These are phyloP conservation scores for Empidonax traillii DNA, from an alignment of 2,113 vertebrate genomes.

Conservation along the genomic window DNA sequence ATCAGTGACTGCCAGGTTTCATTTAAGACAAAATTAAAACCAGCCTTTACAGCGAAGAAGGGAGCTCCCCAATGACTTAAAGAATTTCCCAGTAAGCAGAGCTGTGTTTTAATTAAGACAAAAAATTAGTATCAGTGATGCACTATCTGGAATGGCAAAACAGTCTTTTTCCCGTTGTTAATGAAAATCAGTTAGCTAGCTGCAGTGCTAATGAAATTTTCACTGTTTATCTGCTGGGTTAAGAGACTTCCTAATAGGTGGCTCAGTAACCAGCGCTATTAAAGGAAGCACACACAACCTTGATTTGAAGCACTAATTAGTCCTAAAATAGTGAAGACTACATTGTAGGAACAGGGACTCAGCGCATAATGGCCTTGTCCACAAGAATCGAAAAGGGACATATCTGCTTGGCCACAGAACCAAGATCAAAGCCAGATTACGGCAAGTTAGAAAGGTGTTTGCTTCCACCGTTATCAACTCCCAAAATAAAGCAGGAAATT, in stretches of 20 bases:
- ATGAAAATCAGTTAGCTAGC: not conserved
- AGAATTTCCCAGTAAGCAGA: not conserved
- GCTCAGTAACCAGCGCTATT: not conserved
- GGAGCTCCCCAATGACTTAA: not conserved
- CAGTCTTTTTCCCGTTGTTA: not conserved
- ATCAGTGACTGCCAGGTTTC: not conserved
- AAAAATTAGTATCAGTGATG: not conserved
- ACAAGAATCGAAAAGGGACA: not conserved
- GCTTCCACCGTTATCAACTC: not conserved
- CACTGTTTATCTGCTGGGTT: not conserved
- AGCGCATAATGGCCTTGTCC: not conserved
- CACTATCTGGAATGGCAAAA: not conserved
- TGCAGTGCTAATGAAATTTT: not conserved
- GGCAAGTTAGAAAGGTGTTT: not conserved
- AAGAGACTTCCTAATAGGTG: not conserved
- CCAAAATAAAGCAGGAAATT: not conserved
- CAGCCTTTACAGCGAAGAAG: not conserved
- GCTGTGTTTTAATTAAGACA: not conserved
- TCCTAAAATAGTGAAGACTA: not conserved
- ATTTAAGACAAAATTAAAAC: not conserved
- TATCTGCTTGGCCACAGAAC: not conserved
- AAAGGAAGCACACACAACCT: not conserved
- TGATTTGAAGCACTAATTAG: slow-evolving; percentile 27
- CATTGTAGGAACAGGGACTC: not conserved
- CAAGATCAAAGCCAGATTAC: not conserved